These are phyloP conservation scores for Drosophila putrida DNA, from an alignment of 2,888 invertebrate species.

Conservation along the genomic window DNA sequence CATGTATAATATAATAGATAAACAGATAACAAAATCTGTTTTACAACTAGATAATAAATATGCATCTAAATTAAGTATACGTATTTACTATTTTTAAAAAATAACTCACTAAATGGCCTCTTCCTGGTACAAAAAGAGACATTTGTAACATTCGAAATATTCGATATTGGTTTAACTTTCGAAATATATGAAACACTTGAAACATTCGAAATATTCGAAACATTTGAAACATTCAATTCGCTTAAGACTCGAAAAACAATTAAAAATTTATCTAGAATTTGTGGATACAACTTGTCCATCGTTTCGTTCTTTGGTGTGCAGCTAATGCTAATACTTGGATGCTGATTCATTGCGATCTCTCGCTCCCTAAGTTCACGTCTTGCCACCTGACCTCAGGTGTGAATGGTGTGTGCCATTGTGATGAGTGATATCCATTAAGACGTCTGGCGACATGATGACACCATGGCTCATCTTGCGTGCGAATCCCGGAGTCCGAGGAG, in stretches of 20 bases:
- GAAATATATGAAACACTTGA: conserved; percentile 6
- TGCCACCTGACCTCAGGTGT: conserved; percentile 15
- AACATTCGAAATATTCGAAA: conserved; percentile 16
- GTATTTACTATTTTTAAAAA: conserved; percentile 45
- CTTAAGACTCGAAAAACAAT: conserved; percentile 1
- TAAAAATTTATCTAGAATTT: conserved; percentile 24
- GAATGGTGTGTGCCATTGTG: neutral
- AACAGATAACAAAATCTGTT: conserved; percentile 19
- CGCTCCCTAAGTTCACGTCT: conserved; percentile 16
- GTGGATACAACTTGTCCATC: conserved; percentile 9
- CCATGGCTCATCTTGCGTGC: conserved; percentile 54
- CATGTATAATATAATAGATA: conserved; percentile 25
- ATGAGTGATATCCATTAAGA: conserved; percentile 51
- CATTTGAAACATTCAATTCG: conserved; percentile 7
- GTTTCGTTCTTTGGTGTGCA: conserved; percentile 49
- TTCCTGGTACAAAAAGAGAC: conserved; percentile 49
- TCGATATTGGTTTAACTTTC: neutral
- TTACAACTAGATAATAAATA: conserved; percentile 49
- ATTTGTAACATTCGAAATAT: conserved; percentile 15
- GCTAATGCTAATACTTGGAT: conserved; percentile 48
- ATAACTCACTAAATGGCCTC: conserved; percentile 30
- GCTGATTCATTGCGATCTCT: conserved; percentile 4
- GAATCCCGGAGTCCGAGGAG: conserved; percentile 52
- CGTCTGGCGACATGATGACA: conserved; percentile 69
- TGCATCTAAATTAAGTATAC: conserved; percentile 20